Evolutionary conservation across 1,140 invertebrate species (phyloP), one percentile per base, ranked within the genome.

Genomic region (Wiebesia pumilae): DNA sequence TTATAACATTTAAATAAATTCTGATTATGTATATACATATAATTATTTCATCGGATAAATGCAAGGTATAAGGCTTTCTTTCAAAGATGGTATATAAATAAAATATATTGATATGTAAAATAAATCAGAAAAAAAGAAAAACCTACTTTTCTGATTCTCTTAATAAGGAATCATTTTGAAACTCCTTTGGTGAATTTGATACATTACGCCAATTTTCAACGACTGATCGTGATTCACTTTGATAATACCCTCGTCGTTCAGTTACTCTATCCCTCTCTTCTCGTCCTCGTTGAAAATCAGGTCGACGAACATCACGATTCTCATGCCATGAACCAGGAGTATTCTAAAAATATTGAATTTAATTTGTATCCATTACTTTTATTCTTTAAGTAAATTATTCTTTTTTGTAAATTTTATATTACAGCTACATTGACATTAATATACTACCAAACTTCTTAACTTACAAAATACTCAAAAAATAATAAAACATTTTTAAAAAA

Each of bases 221-320:
- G 40, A 65, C 30, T 62, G 78, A 54, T 38, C 78, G 78, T 30
- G 54, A 65, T 80, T 80, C 78, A 38, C 33, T 33, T 65, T 35
- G 33, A 40, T 80, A 80, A 54, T 33, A 78, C 40, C n/a, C 47
- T 54, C 77, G 43, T 21, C 77, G 43, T 33, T 78, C 77, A 7
- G 30, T 16, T 33, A 24, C n/a, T 78, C 77, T 30, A 33, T 78
- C 77, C 2, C 71, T 21, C 4, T 75, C 71, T 38, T 65, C 54
- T 38, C 54, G 33, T 27, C 78, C 78, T 38, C 78, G 51, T 10
- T 80, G 78, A 51, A 65, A 80, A 38, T 80, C 78, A 24, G 35
- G 54, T 12, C 78, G 78, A 62, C 78, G 78, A 38, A 80, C 54
- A n/a, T 80, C 78, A 14, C 78, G 78, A 79, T 54, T 79, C 38